phyloP scores from a whole-genome alignment of 2,888 invertebrate genomes.

The Ceramica pisi region DNA sequence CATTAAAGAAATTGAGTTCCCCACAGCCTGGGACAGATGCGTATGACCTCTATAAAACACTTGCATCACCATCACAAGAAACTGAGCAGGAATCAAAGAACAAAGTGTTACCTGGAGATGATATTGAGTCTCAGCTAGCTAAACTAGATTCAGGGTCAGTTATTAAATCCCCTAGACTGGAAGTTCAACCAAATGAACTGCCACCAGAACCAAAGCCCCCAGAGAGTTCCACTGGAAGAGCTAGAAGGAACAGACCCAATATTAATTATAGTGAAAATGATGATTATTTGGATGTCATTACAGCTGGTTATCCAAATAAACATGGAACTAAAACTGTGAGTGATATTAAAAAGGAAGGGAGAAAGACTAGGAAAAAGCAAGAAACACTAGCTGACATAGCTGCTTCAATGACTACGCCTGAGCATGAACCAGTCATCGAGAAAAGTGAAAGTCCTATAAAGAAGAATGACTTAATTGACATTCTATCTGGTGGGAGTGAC shows the following conservation, averaged over 20 bases:
- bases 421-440: slow-evolving; percentile 72
- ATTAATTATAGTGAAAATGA: slow-evolving; percentile 91
- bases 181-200: slow-evolving; percentile 80
- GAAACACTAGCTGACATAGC: slow-evolving; percentile 74
- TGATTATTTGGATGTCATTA: slow-evolving; percentile 88
- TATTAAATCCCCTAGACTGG: slow-evolving; percentile 78
- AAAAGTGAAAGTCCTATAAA: slow-evolving; percentile 76
- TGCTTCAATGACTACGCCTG: slow-evolving; percentile 67
- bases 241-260: slow-evolving; percentile 87
- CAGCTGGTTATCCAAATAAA: slow-evolving; percentile 82
- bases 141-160: slow-evolving; percentile 79
- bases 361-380: slow-evolving; percentile 82
- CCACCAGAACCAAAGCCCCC: slow-evolving; percentile 86
- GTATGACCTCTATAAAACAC: slow-evolving; percentile 88
- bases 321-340: slow-evolving; percentile 82
- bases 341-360: slow-evolving; percentile 85
- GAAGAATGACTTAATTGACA: slow-evolving; percentile 82
- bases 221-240: slow-evolving; percentile 81
- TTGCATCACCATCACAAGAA: slow-evolving; percentile 87
- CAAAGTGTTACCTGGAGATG: slow-evolving; percentile 75
- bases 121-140: slow-evolving; percentile 84
- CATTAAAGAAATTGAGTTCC: slow-evolving; percentile 83
- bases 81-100: slow-evolving; percentile 74
- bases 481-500: slow-evolving; percentile 79
- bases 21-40: slow-evolving; percentile 88